Base-by-base conservation (phyloP, 1,140 invertebrate species). In the Anagrus nilaparvatae region DNA sequence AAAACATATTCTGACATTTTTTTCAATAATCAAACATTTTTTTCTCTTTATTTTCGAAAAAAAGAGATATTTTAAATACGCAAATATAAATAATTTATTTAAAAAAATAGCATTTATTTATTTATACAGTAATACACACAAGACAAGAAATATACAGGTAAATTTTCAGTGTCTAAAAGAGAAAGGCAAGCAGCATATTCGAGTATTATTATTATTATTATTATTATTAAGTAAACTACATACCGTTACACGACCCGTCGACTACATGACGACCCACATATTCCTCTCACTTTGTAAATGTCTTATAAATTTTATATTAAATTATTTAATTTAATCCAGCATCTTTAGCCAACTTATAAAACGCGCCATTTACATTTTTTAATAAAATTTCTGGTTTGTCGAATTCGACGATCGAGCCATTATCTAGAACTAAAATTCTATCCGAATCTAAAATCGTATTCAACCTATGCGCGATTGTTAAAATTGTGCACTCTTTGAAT, bases 401-500 rank as follows among this genome's bases (percentile, higher is more conserved):
- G 60, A 82, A 91, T 67, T 92, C 87, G 13, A 75, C 73, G 23
- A 90, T 78, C 46, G 73, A 63, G 9, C 93, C 93, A 52, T 78
- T 79, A 67, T 94, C 89, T 52, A 97, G 68, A 20, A 97, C 91
- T 60, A 97, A 79, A 23, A 97, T 84, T 58, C 86, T 77, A 53
- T 84, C 82, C 6, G 83, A 88, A 66, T 95, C 89, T 77, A 96
- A 77, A 41, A 95, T 93, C 19, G 91, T 95, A 60, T 94, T 92
- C 31, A 95, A 75, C 21, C 91, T 77, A 69, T 96, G 91, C 28
- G 91, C 92, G 61, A 96, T 95, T 0, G 91, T 95, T 21, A 96
- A 72, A 32, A 96, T 82, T 12, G 91, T 96, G 61, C 87, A 90
- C 43, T 86, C 75, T 49, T 74, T 77, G 61, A 96, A 95, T 60